phyloP scores from a whole-genome alignment of 2,113 vertebrate genomes.

The Thymallus thymallus region DNA sequence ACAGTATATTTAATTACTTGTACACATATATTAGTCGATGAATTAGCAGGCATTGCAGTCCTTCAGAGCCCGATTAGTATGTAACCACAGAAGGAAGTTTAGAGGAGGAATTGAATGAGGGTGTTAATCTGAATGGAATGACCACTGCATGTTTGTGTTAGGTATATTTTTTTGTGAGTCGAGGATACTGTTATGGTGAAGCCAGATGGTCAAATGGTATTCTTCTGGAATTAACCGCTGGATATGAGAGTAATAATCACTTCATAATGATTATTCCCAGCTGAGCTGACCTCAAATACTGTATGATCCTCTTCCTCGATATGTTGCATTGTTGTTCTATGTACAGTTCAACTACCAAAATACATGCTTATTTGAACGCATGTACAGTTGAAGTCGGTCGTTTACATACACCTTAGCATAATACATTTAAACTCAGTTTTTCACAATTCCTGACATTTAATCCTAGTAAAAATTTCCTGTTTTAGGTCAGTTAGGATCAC shows the following conservation, averaged over 20 bases:
- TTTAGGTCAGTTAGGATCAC: too few relatives aligned
- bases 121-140: constrained; percentile 23
- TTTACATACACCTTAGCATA: too few relatives aligned
- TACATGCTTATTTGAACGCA: neutral
- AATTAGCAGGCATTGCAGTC: neutral
- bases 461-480: too few relatives aligned
- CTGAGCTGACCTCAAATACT: neutral
- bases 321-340: neutral
- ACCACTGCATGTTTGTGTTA: neutral
- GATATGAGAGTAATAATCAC: neutral
- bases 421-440: too few relatives aligned
- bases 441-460: too few relatives aligned
- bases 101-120: constrained; percentile 15
- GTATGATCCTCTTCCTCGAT: neutral
- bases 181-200: neutral
- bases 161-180: neutral
- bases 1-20: too few relatives aligned
- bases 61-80: neutral
- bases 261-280: neutral
- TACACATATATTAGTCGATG: too few relatives aligned
- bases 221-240: neutral
- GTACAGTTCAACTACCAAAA: neutral
- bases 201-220: neutral
- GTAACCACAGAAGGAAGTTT: neutral
- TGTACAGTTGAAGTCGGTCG: too few relatives aligned